Conservation (phyloP, 2,797 vertebrate species). For the Neoniphon sammara region DNA sequence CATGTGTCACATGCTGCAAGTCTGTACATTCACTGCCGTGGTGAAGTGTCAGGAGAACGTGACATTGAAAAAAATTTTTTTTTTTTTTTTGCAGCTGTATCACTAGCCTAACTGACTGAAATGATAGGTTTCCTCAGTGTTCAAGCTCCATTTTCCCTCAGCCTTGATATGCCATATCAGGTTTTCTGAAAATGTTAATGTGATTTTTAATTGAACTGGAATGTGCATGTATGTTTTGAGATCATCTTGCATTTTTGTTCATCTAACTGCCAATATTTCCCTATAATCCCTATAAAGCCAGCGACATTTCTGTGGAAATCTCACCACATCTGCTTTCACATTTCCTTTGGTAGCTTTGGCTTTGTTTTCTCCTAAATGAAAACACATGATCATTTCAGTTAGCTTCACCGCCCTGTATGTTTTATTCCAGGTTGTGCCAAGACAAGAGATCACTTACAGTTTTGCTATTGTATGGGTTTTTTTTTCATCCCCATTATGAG, state of each 20-base stretch:
- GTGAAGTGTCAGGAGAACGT: conserved; percentile 12
- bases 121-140: conserved; percentile 67
- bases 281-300: conserved; percentile 32
- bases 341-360: conserved; percentile 1
- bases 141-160: conserved; percentile 43
- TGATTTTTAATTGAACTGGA: conserved; percentile 22
- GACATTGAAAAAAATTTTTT: conserved; percentile 22
- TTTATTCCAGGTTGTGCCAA: conserved; percentile 63
- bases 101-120: conserved; percentile 7
- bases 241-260: conserved; percentile 40
- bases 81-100: conserved; percentile 10
- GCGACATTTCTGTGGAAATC: conserved; percentile 55
- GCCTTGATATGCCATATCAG: conserved; percentile 58
- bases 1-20: conserved; percentile 3
- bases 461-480: conserved; percentile 7
- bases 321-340: conserved; percentile 26
- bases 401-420: conserved; percentile 17
- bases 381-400: conserved; percentile 5
- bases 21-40: conserved; percentile 5
- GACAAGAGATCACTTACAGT: conserved; percentile 45
- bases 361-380: conserved; percentile 4
- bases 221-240: conserved; percentile 37
- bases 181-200: conserved; percentile 20
- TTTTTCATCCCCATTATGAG: conserved; percentile 30
- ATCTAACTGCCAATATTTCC: conserved; percentile 10